A percentile compares a stretch with the other conserved stretches of the same genome.
Evolutionary conservation across 2,113 vertebrate genomes (phyloP).

Genomic region (Campylorhamphus procurvoides): DNA sequence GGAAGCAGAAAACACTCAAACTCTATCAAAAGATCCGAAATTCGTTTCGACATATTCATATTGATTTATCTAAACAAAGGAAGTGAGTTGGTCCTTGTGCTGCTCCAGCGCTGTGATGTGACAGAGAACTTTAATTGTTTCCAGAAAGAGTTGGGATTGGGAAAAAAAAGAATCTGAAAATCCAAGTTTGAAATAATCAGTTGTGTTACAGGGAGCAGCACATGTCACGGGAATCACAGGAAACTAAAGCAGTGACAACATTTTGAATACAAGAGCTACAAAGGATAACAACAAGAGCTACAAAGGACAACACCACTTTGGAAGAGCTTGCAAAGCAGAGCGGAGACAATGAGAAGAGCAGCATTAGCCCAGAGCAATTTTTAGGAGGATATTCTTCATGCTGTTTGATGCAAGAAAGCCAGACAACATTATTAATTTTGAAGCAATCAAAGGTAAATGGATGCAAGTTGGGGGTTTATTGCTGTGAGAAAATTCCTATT

Average conservation of each 20-base stretch:
- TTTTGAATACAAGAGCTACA: not conserved
- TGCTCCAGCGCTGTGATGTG: not conserved
- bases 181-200: not conserved
- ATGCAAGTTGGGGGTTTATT: not conserved
- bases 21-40: not conserved
- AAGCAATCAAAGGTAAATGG: not conserved
- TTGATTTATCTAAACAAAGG: conserved; percentile 16
- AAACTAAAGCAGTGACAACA: not conserved
- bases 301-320: not conserved
- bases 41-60: not conserved
- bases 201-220: not conserved
- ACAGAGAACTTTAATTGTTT: not conserved
- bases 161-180: not conserved
- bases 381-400: not conserved
- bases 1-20: not conserved
- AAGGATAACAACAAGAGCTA: not conserved
- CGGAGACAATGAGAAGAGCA: not conserved
- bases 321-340: not conserved
- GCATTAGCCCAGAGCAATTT: not conserved
- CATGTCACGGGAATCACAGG: not conserved
- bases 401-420: not conserved
- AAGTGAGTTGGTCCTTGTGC: not conserved
- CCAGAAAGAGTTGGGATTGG: not conserved
- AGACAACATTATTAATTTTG: not conserved
- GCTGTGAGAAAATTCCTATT: not conserved